A percentile compares a stretch with the other conserved stretches of the same genome.
Conservation (phyloP, 2,888 invertebrate genomes). For the Ophion obscuratus region DNA sequence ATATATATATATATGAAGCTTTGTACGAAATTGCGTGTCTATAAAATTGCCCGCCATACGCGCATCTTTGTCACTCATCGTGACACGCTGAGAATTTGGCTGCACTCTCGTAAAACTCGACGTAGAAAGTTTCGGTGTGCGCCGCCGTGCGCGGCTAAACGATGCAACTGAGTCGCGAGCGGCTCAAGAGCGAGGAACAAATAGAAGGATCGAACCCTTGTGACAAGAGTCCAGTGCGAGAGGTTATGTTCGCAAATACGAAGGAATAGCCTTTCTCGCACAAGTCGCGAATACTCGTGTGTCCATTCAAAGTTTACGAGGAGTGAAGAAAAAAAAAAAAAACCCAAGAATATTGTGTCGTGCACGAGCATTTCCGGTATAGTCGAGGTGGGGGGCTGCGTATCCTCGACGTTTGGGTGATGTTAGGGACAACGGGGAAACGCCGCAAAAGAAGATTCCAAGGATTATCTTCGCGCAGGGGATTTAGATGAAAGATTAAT, state of each 20-base stretch:
- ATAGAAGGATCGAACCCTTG: background rate
- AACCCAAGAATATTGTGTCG: background rate
- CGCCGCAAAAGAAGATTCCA: slow-evolving; percentile 67
- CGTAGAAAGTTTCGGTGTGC: too few relatives aligned
- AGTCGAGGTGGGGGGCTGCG: background rate
- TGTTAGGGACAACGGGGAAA: slow-evolving; percentile 73
- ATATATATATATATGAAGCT: slow-evolving; percentile 57
- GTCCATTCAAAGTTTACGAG: background rate
- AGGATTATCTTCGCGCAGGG: slow-evolving; percentile 21
- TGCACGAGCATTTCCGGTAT: background rate
- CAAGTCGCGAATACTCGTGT: background rate
- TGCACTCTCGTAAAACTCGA: too few relatives aligned
- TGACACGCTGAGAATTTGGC: too few relatives aligned
- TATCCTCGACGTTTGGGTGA: slow-evolving; percentile 67
- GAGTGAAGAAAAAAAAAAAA: background rate
- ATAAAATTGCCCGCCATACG: background rate
- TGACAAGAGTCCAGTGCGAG: background rate
- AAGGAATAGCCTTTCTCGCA: background rate
- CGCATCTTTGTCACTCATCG: too few relatives aligned
- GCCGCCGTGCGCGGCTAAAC: too few relatives aligned
- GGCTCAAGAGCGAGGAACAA: background rate
- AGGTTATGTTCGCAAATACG: slow-evolving; percentile 1
- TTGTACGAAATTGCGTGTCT: slow-evolving; percentile 50
- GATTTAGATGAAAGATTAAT: background rate
- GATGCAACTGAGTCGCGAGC: background rate